A percentile compares a stretch with the other conserved stretches of the same genome.
Evolutionary conservation across 2,797 vertebrate genomes (phyloP).

Genomic region (Glossophaga mutica): DNA sequence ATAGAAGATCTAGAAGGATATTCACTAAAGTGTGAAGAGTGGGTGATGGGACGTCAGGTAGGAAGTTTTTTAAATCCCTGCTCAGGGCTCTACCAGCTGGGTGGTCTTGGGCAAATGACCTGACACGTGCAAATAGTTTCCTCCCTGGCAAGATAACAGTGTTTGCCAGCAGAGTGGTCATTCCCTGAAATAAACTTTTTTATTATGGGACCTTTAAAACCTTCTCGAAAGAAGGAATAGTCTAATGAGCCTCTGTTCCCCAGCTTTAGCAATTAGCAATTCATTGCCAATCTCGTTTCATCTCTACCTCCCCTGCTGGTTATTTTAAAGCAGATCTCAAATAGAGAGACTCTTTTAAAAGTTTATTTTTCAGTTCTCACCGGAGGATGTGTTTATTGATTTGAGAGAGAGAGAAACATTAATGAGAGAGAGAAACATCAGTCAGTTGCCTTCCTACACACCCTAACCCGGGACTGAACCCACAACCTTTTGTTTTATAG

Average conservation of each 20-base stretch:
- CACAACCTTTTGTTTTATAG: too few relatives aligned
- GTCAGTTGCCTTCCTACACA: background rate
- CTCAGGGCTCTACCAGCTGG: background rate
- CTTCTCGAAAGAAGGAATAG: background rate
- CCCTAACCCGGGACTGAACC: background rate
- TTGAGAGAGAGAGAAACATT: background rate
- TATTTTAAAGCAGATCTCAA: background rate
- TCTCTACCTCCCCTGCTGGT: background rate
- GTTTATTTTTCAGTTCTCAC: background rate
- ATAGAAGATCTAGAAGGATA: background rate
- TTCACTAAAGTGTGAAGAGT: background rate
- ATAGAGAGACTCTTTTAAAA: background rate
- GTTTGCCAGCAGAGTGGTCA: background rate
- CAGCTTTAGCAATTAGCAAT: background rate
- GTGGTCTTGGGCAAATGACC: background rate
- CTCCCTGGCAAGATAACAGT: background rate
- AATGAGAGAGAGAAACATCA: background rate
- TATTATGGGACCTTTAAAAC: background rate
- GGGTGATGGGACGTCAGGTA: background rate
- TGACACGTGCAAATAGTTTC: background rate
- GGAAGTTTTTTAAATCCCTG: background rate
- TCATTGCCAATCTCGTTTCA: background rate
- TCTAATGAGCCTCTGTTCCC: background rate
- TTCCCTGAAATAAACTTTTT: background rate
- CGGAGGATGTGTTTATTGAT: background rate